phyloP scores from a whole-genome alignment of 2,797 vertebrate species.

The Odontamblyopus lacepedii region DNA sequence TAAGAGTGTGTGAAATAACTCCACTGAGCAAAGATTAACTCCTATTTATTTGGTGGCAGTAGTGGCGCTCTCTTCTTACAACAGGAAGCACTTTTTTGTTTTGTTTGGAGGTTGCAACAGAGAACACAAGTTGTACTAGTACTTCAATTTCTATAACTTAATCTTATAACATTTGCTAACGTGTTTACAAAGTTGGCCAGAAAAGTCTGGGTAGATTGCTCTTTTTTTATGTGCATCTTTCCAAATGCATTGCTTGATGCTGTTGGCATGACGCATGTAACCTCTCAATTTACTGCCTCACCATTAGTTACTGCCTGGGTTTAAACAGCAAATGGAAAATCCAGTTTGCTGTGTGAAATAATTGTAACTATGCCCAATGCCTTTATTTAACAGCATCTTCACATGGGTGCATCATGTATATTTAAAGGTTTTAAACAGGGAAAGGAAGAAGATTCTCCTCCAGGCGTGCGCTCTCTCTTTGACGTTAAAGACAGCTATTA shows the following conservation, averaged over 20 bases:
- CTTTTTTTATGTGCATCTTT: no score
- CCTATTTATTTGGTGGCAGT: no score
- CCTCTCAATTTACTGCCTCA: background rate
- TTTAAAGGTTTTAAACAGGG: conserved; percentile 39
- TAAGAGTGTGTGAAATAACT: no score
- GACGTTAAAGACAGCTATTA: conserved; percentile 66
- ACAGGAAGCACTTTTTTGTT: no score
- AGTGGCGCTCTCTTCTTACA: no score
- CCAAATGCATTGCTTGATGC: background rate
- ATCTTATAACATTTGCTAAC: no score
- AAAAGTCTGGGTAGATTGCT: no score
- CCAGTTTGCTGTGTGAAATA: background rate
- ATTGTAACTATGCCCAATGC: conserved; percentile 5
- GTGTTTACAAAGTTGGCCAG: no score
- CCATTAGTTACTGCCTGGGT: background rate
- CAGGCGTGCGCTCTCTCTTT: conserved; percentile 39
- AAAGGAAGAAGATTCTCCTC: conserved; percentile 34
- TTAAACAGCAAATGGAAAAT: background rate
- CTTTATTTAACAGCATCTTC: conserved; percentile 24
- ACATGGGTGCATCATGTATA: conserved; percentile 30
- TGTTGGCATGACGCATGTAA: background rate
- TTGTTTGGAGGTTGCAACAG: no score
- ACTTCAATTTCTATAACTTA: no score
- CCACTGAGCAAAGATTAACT: no score
- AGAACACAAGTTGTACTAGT: no score